phyloP scores from a whole-genome alignment of 2,888 invertebrate genomes.

The Spodoptera picta region DNA sequence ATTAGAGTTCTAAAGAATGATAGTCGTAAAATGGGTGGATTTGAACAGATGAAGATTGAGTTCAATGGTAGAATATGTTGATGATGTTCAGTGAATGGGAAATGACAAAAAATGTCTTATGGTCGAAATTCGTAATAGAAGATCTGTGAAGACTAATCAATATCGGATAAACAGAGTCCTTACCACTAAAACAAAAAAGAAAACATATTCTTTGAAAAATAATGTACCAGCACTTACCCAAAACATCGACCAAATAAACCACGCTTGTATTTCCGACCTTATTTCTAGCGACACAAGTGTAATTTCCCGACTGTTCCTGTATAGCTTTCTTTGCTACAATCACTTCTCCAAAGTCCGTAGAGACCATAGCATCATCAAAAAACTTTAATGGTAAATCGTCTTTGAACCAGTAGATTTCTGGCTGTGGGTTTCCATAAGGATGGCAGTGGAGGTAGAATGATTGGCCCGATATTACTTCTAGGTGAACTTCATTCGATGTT shows the following conservation, averaged over 20 bases:
- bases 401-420: constrained; percentile 90
- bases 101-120: too few relatives aligned
- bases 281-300: constrained; percentile 89
- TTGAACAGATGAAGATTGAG: too few relatives aligned
- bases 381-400: constrained; percentile 81
- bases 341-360: constrained; percentile 77
- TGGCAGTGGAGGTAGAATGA: constrained; percentile 86
- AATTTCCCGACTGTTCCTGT: constrained; percentile 84
- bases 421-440: constrained; percentile 89
- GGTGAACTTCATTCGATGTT: constrained; percentile 57
- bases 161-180: too few relatives aligned
- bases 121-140: too few relatives aligned
- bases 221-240: constrained; percentile 71
- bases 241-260: constrained; percentile 80
- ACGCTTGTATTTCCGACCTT: constrained; percentile 83
- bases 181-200: too few relatives aligned
- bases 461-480: constrained; percentile 81
- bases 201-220: not conserved
- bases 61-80: too few relatives aligned
- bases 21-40: too few relatives aligned
- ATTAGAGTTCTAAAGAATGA: too few relatives aligned
- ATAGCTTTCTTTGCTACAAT: constrained; percentile 70
- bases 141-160: too few relatives aligned
- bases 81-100: too few relatives aligned
- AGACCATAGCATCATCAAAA: constrained; percentile 81